phyloP scores from a whole-genome alignment of 2,797 vertebrate genomes.

The Onychomys torridus region DNA sequence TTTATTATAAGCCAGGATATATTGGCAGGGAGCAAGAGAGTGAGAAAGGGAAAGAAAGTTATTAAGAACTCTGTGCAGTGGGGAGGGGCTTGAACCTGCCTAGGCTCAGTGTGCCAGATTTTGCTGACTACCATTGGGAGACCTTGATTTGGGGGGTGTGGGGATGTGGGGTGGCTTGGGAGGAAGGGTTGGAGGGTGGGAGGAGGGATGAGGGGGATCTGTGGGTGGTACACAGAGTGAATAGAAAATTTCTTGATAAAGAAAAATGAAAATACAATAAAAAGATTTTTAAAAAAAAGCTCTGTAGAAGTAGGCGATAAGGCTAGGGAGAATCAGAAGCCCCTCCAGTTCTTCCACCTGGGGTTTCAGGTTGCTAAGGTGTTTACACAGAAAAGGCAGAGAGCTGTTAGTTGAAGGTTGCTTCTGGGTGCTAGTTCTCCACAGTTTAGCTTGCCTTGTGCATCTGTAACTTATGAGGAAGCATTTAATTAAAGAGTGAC shows the following conservation, averaged over 20 bases:
- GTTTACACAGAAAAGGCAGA: slow-evolving; percentile 5
- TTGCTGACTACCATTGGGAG: too few relatives aligned
- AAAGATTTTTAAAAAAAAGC: too few relatives aligned
- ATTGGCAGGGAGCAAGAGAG: neutral
- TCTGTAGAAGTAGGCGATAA: neutral
- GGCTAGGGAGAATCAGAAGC: neutral
- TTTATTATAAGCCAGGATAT: neutral
- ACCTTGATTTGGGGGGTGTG: too few relatives aligned
- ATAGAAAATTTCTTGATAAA: too few relatives aligned
- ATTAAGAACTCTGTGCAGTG: neutral
- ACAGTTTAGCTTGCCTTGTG: slow-evolving; percentile 21
- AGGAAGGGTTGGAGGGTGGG: too few relatives aligned
- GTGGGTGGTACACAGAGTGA: too few relatives aligned
- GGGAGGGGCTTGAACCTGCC: too few relatives aligned
- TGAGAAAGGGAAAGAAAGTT: neutral
- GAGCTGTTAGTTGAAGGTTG: neutral
- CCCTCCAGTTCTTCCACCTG: neutral
- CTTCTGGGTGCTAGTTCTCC: neutral
- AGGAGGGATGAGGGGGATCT: too few relatives aligned
- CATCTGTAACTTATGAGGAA: slow-evolving; percentile 30
- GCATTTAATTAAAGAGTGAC: neutral
- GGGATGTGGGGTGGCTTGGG: too few relatives aligned
- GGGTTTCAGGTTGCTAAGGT: neutral
- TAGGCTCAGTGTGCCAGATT: too few relatives aligned
- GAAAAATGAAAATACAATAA: too few relatives aligned